Evolutionary conservation across 2,113 vertebrate genomes (phyloP).

Genomic region (Chiloscyllium plagiosum): DNA sequence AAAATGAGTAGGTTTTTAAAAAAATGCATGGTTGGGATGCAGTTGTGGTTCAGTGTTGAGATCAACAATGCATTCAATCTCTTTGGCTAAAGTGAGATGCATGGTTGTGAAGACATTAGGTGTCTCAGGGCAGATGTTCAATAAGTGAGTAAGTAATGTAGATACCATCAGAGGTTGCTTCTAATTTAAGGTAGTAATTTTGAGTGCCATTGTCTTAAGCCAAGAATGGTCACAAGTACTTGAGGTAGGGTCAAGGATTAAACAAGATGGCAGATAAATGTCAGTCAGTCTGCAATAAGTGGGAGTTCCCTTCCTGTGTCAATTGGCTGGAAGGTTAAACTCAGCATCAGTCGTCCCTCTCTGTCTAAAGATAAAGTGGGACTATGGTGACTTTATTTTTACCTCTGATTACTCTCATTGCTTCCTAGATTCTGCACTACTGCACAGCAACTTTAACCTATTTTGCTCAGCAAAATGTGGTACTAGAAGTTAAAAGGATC

Average conservation of each 20-base stretch:
- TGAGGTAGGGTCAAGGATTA: not conserved
- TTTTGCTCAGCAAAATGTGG: not conserved
- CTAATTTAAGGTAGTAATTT: not conserved
- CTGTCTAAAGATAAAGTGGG: too few species aligned
- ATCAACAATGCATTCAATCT: too few species aligned
- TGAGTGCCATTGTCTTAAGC: not conserved
- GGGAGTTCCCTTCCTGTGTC: not conserved
- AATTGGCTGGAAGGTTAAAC: too few species aligned
- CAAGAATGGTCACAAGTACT: not conserved
- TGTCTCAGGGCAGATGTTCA: too few species aligned
- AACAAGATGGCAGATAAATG: not conserved
- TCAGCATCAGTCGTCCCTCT: too few species aligned
- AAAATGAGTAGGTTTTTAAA: too few species aligned
- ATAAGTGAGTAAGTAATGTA: not conserved
- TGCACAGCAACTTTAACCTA: not conserved
- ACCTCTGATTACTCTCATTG: not conserved
- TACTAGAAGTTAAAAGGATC: not conserved
- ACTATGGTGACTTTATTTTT: too few species aligned
- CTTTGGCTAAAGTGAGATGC: too few species aligned
- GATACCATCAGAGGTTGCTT: not conserved
- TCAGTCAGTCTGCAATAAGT: not conserved
- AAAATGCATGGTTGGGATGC: too few species aligned
- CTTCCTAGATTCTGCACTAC: not conserved
- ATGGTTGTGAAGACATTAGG: too few species aligned
- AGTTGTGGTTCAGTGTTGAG: too few species aligned